Evolutionary conservation across 2,797 vertebrate genomes (phyloP), one percentile per base, ranked within the genome.

Genomic region (Xiphorhynchus erythropygius): DNA sequence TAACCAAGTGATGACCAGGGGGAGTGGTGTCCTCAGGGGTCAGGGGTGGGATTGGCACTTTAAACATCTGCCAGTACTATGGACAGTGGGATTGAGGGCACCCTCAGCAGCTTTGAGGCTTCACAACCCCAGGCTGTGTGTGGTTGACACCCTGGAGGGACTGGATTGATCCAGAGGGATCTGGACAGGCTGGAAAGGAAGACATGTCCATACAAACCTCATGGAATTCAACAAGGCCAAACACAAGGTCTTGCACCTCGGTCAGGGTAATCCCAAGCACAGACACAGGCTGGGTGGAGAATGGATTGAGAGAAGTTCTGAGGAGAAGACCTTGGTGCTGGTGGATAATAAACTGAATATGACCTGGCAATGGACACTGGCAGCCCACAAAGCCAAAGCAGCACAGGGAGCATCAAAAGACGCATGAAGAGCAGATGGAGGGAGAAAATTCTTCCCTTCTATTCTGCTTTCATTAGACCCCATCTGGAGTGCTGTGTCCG

Each of bases 401-500:
- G 2, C 11, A 2, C 2, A 18, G 6, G 3, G 5, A 6, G 2
- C 7, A 39, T 9, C 53, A 17, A 13, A 8, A 13, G 5, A 21
- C 32, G 10, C 0, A 1, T 11, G 49, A 70, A 41, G 30, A 67
- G 47, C 12, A 41, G n/a, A 18, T 14, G 4, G 16, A 77, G 46
- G 18, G 21, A 79, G 9, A 30, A 21, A 25, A 47, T 22, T 8
- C 50, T 23, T 46, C 7, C 9, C 3, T 15, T 15, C 50, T 24
- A 1, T 30, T 63, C 56, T 64, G 16, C 23, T 21, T 46, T 18
- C 19, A 1, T 35, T 15, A 28, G 37, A n/a, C 1, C 11, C 11
- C n/a, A 3, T 9, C 56, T 44, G n/a, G 18, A 27, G 9, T 5
- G 10, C 28, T 15, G n/a, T 15, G 17, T 2, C 9, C 62, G 27